Evolutionary conservation across 2,113 vertebrate genomes (phyloP).

Genomic region (Phaetusa simplex): DNA sequence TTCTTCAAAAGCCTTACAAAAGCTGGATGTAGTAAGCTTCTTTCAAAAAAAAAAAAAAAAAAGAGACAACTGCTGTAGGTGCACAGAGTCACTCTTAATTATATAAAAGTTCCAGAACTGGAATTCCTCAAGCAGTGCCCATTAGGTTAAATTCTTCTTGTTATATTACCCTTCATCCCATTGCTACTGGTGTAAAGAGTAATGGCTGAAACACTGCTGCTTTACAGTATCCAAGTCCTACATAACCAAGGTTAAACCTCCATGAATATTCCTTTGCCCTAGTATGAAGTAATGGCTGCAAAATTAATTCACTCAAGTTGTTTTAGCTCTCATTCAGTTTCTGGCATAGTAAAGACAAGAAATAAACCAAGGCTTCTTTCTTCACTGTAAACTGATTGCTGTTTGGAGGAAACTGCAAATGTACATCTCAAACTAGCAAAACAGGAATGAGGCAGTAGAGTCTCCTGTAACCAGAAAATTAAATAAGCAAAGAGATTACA

Average conservation of each 20-base stretch:
- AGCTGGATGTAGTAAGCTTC: not conserved
- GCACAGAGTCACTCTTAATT: not conserved
- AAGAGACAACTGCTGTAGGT: not conserved
- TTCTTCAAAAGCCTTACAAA: not conserved
- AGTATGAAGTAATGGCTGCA: not conserved
- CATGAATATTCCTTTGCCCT: not conserved
- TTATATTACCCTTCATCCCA: not conserved
- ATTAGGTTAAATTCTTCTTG: not conserved
- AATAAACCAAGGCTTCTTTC: not conserved
- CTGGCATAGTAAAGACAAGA: not conserved
- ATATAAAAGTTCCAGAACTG: not conserved
- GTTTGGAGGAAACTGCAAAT: not conserved
- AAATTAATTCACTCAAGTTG: not conserved
- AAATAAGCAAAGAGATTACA: not conserved
- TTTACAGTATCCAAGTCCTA: not conserved
- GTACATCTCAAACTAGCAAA: not conserved
- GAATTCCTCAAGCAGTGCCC: not conserved
- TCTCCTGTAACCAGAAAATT: not conserved
- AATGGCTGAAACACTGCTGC: not conserved
- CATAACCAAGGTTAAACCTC: not conserved
- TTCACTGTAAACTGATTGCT: not conserved
- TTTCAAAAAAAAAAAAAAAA: not conserved
- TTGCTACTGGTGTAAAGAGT: not conserved
- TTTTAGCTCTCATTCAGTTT: not conserved
- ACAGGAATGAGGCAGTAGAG: not conserved